These are phyloP conservation scores for Catharus fuscescens DNA, from an alignment of 2,113 vertebrate species.

Conservation along the genomic window DNA sequence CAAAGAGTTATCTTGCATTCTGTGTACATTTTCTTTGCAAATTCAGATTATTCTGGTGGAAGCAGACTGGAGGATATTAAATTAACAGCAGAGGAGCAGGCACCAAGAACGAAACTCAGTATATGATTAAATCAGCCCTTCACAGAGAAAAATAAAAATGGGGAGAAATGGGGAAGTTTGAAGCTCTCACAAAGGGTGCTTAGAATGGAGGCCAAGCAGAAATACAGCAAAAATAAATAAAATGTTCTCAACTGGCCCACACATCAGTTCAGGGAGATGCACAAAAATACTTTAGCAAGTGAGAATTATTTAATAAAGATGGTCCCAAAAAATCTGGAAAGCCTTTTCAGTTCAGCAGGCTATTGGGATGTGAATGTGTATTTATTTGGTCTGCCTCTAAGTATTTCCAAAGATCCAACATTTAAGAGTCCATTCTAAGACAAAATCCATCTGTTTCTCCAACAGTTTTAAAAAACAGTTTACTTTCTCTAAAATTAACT, in stretches of 20 bases:
- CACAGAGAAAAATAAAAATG: not conserved
- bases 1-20: not conserved
- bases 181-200: not conserved
- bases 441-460: constrained; percentile 55
- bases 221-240: not conserved
- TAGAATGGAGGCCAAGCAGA: not conserved
- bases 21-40: not conserved
- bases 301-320: not conserved
- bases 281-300: not conserved
- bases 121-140: not conserved
- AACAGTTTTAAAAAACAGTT: constrained; percentile 26
- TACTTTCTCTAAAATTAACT: constrained; percentile 68
- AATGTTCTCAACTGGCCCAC: not conserved
- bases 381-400: not conserved
- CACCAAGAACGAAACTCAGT: not conserved
- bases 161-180: not conserved
- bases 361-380: not conserved
- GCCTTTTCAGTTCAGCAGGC: not conserved
- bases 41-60: not conserved
- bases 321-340: not conserved
- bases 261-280: not conserved
- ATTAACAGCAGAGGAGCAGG: not conserved
- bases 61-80: not conserved
- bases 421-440: constrained; percentile 35
- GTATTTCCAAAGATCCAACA: not conserved